phyloP scores from a whole-genome alignment of 2,888 invertebrate species.

The Allophyes oxyacanthae region DNA sequence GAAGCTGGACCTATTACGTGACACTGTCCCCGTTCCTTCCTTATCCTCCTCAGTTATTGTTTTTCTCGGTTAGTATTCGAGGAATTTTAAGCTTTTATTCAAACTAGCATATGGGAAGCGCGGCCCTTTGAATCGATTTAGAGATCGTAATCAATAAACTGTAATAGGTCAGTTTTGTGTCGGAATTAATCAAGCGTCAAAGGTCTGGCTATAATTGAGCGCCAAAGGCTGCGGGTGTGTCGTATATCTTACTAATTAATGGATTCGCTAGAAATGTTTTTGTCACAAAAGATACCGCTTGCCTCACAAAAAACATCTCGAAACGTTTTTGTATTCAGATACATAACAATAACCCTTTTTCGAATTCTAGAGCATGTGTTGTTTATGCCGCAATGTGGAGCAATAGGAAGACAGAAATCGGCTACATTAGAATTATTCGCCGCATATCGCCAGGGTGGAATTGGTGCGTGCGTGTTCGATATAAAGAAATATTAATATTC shows the following conservation, averaged over 20 bases:
- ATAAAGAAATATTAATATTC: slow-evolving; percentile 87
- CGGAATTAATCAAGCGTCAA: slow-evolving; percentile 88
- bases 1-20: slow-evolving; percentile 87
- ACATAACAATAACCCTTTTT: slow-evolving; percentile 58
- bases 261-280: slow-evolving; percentile 84
- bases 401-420: slow-evolving; percentile 47
- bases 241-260: slow-evolving; percentile 88
- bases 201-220: slow-evolving; percentile 83
- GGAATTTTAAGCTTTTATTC: slow-evolving; percentile 80
- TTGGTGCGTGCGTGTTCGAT: slow-evolving; percentile 77
- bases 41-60: slow-evolving; percentile 82
- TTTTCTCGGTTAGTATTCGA: slow-evolving; percentile 80
- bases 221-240: slow-evolving; percentile 80
- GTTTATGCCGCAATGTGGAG: slow-evolving; percentile 43
- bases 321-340: slow-evolving; percentile 55
- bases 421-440: slow-evolving; percentile 48
- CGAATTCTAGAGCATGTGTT: slow-evolving; percentile 49
- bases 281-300: slow-evolving; percentile 83
- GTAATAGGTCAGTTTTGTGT: slow-evolving; percentile 87
- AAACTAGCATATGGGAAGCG: slow-evolving; percentile 82
- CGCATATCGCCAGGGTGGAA: slow-evolving; percentile 53
- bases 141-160: slow-evolving; percentile 82
- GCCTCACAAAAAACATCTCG: slow-evolving; percentile 62
- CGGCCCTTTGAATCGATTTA: slow-evolving; percentile 84
- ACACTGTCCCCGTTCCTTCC: slow-evolving; percentile 81